phyloP scores from a whole-genome alignment of 2,113 vertebrate species.

The Seriola aureovittata region DNA sequence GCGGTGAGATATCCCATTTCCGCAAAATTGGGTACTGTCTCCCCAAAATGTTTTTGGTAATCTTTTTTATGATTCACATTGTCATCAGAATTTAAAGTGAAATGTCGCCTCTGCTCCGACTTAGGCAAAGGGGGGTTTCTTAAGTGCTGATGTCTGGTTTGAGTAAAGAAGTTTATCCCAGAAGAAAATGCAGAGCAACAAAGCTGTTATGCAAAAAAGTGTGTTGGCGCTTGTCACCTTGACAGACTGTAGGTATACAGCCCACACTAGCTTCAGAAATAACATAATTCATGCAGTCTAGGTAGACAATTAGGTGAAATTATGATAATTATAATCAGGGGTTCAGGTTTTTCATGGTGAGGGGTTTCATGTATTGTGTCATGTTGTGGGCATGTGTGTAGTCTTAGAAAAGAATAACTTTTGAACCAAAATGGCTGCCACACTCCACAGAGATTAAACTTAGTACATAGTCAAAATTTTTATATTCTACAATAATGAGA shows the following conservation, averaged over 20 bases:
- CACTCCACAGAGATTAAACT: not conserved
- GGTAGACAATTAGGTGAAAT: conserved; percentile 72
- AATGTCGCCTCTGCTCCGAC: conserved; percentile 38
- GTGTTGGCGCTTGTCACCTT: conserved; percentile 55
- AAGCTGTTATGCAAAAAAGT: conserved; percentile 6
- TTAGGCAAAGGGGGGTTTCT: conserved; percentile 33
- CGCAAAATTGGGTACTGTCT: conserved; percentile 51
- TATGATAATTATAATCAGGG: conserved; percentile 75
- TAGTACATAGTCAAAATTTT: not conserved
- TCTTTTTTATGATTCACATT: conserved; percentile 61
- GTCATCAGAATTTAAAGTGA: conserved; percentile 60
- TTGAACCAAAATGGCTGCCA: conserved; percentile 20
- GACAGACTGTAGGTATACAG: conserved; percentile 70
- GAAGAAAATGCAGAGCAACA: conserved; percentile 20
- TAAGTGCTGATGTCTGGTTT: conserved; percentile 8
- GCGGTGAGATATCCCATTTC: conserved; percentile 71
- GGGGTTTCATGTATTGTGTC: conserved; percentile 44
- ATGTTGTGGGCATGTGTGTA: conserved; percentile 25
- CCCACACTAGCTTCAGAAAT: conserved; percentile 73
- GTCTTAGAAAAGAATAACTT: conserved; percentile 29
- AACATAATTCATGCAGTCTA: conserved; percentile 67
- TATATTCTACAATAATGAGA: not conserved
- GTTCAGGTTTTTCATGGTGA: conserved; percentile 11
- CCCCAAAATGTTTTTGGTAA: conserved; percentile 57
- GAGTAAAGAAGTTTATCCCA: conserved; percentile 30